A percentile compares a stretch with the other conserved stretches of the same genome.
Evolutionary conservation across 1,140 invertebrate genomes (phyloP).

Genomic region (Drosophila aff.): DNA sequence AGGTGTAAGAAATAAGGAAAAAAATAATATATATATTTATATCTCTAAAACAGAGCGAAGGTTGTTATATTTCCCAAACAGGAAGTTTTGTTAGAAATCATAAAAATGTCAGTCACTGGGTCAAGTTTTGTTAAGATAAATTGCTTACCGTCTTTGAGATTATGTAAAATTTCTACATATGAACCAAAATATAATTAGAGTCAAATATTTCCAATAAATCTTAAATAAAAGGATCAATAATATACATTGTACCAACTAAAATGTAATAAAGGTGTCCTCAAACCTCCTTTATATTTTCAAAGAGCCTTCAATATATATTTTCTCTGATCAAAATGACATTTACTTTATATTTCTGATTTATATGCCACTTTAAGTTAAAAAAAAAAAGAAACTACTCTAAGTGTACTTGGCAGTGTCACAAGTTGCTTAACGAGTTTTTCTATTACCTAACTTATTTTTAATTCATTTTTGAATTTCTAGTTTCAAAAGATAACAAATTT

Average conservation of each 20-base stretch:
- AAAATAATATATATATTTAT: not conserved
- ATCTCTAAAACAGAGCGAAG: not conserved
- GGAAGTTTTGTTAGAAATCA: not conserved
- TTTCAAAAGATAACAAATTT: not conserved
- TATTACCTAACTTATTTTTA: not conserved
- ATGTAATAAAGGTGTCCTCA: too few species aligned
- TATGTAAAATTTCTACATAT: not conserved
- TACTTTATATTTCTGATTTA: too few species aligned
- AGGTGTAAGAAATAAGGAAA: not conserved
- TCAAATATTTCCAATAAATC: too few species aligned
- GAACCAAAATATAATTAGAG: not conserved
- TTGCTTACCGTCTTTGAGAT: not conserved
- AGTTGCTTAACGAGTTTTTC: not conserved
- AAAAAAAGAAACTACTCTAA: not conserved
- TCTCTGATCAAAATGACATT: too few species aligned
- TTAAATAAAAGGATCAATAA: too few species aligned
- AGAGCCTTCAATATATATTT: too few species aligned
- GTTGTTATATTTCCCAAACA: not conserved
- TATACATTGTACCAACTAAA: too few species aligned
- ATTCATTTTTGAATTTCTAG: not conserved
- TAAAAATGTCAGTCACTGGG: conserved; percentile 3
- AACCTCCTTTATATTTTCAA: too few species aligned
- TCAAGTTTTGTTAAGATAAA: not conserved
- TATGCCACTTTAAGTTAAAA: too few species aligned
- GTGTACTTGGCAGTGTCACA: not conserved